Base-by-base conservation (phyloP, 1,140 invertebrate species). In the Spodoptera litura region DNA sequence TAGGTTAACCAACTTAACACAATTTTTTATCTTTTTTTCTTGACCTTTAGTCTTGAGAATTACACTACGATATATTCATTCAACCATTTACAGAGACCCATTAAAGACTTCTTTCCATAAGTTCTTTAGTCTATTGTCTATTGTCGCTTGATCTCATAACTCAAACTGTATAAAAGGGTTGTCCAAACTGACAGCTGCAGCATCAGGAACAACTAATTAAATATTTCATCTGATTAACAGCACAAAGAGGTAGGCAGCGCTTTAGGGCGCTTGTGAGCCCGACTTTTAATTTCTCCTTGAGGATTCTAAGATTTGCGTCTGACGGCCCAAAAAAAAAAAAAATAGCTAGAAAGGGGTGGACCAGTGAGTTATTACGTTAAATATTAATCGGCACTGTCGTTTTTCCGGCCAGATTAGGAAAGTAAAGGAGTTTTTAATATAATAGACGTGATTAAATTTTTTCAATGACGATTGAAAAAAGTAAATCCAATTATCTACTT, bases 211-310 rank as follows among this genome's bases (percentile, higher is more conserved):
- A 83, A 84, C 86, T 92, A 92, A 94, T 94, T 93, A 93, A 93
- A 93, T 92, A 91, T 94, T 91, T 92, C 87, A 92, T 87, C 89
- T 94, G 89, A 94, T 94, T 92, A 92, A 93, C 86, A 89, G 86
- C 85, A 83, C 85, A 89, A 88, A 91, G 85, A 84, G 51, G 75
- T 56, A 70, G 31, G 77, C 49, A 62, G 66, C 27, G 76, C 64
- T 78, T 68, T 52, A 71, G 53, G 35, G 85, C 78, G 78, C 87
- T 86, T 79, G 64, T 56, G 85, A 82, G 87, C 73, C 66, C 91
- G 90, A 92, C 91, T 94, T 94, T 93, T 94, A 93, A 94, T 94
- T 92, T 90, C 84, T 77, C 77, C 81, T 78, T 82, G 49, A 82
- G 84, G 76, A 78, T 59, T 82, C 53, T 74, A 88, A 91, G 88